Evolutionary conservation across 2,797 vertebrate genomes (phyloP).

Genomic region (Nannoperca australis): DNA sequence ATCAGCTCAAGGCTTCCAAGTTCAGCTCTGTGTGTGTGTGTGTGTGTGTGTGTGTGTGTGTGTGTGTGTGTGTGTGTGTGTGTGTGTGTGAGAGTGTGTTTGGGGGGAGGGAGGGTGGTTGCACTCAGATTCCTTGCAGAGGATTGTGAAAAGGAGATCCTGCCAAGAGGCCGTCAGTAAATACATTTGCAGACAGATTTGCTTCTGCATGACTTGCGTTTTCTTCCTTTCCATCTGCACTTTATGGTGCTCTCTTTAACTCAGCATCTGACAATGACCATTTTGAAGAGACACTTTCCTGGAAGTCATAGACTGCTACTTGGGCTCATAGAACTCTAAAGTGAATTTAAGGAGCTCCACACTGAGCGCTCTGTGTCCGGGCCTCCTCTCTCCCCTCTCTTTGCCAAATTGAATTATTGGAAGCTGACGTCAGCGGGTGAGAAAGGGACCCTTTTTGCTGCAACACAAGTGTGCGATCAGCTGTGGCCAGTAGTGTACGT

Average conservation of each 20-base stretch:
- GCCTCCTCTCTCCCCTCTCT: slow-evolving; percentile 33
- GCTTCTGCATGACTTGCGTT: slow-evolving; percentile 62
- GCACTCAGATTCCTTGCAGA: slow-evolving; percentile 64
- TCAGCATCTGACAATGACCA: slow-evolving; percentile 55
- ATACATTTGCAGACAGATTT: slow-evolving; percentile 80
- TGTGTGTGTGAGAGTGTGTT: slow-evolving; percentile 12
- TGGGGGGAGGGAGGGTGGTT: slow-evolving; percentile 6
- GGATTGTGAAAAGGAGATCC: slow-evolving; percentile 67
- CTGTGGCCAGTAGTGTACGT: slow-evolving; percentile 57
- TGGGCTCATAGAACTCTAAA: slow-evolving; percentile 57
- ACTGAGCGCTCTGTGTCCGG: slow-evolving; percentile 70
- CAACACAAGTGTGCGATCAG: slow-evolving; percentile 73
- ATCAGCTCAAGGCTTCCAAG: slow-evolving; percentile 44
- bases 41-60: slow-evolving; percentile 18
- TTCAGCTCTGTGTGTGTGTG: slow-evolving; percentile 25
- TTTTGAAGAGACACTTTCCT: slow-evolving; percentile 63
- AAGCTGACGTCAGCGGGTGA: slow-evolving; percentile 72
- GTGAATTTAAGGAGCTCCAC: slow-evolving; percentile 71
- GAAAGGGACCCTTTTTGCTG: slow-evolving; percentile 68
- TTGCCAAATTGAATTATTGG: slow-evolving; percentile 77
- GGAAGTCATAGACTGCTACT: slow-evolving; percentile 55
- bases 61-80: slow-evolving; percentile 10
- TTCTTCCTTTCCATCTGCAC: slow-evolving; percentile 56
- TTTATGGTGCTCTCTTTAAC: slow-evolving; percentile 49
- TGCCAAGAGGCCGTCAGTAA: slow-evolving; percentile 72